These are phyloP conservation scores for Heliconius aoede DNA, from an alignment of 2,888 invertebrate species.

Conservation along the genomic window DNA sequence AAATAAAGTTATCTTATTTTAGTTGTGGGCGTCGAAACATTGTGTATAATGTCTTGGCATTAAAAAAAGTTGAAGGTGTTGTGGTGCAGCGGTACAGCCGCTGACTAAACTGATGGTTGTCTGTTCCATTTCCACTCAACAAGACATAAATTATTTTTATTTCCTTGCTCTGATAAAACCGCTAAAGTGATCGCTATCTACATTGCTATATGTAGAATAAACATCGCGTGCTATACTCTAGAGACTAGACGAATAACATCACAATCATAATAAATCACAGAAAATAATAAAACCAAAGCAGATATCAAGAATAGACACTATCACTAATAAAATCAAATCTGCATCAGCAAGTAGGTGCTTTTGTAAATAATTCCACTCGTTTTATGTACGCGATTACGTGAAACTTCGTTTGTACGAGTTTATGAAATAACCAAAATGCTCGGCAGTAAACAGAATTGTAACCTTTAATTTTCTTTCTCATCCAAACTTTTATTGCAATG, in stretches of 20 bases:
- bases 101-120: neutral
- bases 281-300: neutral
- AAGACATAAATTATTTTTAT: too few species aligned
- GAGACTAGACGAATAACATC: neutral
- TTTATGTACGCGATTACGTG: conserved; percentile 34
- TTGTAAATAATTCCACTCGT: conserved; percentile 35
- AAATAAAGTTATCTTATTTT: neutral
- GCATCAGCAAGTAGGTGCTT: conserved; percentile 29
- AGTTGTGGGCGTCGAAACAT: neutral
- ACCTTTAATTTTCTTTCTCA: conserved; percentile 26
- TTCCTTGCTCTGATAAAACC: too few species aligned
- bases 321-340: conserved; percentile 16
- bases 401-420: conserved; percentile 33
- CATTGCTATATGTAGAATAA: neutral
- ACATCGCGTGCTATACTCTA: neutral
- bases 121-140: neutral
- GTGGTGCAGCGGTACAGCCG: too few species aligned
- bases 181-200: neutral
- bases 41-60: neutral
- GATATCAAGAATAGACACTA: neutral
- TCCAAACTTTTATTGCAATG: conserved; percentile 29
- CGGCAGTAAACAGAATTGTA: conserved; percentile 35
- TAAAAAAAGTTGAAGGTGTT: neutral
- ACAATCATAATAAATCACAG: neutral
- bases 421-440: conserved; percentile 40